phyloP scores from a whole-genome alignment of 2,888 invertebrate species.

The Tromatobia lineatoria region DNA sequence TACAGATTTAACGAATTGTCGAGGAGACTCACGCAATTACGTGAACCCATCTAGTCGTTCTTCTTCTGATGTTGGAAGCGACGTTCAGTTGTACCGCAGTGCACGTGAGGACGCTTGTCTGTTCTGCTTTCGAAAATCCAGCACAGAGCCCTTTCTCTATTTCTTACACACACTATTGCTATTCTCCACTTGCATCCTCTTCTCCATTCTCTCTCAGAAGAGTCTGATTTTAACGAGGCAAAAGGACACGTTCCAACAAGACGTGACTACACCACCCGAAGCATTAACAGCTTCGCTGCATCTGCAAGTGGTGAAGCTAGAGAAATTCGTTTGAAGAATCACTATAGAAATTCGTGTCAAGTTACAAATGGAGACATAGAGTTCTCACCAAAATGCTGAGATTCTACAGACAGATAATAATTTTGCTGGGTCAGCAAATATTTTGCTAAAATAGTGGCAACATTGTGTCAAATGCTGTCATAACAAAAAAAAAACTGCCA shows the following conservation, averaged over 20 bases:
- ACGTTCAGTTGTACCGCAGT: constrained; percentile 11
- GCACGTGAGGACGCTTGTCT: constrained; percentile 4
- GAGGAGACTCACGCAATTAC: constrained; percentile 32
- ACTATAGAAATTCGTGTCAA: constrained; percentile 26
- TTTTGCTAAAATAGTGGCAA: no score
- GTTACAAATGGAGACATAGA: neutral
- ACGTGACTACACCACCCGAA: constrained; percentile 8
- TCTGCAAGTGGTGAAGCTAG: neutral
- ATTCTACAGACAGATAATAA: no score
- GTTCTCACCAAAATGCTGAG: neutral
- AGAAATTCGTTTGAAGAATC: constrained; percentile 46
- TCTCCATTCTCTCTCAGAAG: neutral
- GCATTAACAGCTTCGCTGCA: constrained; percentile 27
- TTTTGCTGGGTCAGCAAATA: no score
- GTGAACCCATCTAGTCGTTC: constrained; percentile 9
- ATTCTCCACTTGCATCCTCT: neutral
- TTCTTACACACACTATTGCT: constrained; percentile 13
- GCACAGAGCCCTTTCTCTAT: neutral
- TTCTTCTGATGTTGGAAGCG: neutral
- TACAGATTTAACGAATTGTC: neutral
- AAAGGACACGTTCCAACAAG: constrained; percentile 35
- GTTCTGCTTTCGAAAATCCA: constrained; percentile 15
- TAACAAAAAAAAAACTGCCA: no score
- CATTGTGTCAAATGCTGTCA: no score
- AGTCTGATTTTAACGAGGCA: constrained; percentile 43